Conservation (phyloP, 1,140 invertebrate genomes). For the Ceratosolen fusciceps region DNA sequence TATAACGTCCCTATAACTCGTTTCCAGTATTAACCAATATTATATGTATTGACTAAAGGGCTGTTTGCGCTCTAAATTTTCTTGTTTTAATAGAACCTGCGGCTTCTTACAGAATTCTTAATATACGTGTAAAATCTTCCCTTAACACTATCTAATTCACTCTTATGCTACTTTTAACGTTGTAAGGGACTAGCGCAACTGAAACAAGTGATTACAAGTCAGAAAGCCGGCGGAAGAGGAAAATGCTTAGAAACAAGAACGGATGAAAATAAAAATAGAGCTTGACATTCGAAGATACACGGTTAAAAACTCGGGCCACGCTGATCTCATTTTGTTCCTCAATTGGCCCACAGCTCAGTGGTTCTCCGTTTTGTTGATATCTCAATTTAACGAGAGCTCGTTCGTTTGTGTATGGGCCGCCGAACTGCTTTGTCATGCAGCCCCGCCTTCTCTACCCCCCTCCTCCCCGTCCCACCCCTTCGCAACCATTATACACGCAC, state of each 20-base stretch:
- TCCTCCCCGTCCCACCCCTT: background rate
- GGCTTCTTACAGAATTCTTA: too few relatives aligned
- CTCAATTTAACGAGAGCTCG: constrained; percentile 12
- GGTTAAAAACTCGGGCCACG: constrained; percentile 11
- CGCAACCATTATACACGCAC: background rate
- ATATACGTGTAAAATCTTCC: too few relatives aligned
- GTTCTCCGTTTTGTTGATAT: constrained; percentile 64
- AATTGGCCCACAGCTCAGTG: constrained; percentile 53
- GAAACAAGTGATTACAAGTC: too few relatives aligned
- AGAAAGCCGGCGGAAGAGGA: background rate
- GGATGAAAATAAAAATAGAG: constrained; percentile 15
- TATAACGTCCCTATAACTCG: background rate
- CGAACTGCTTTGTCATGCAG: constrained; percentile 21
- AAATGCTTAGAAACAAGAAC: background rate
- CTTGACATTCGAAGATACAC: constrained; percentile 36
- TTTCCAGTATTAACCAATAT: background rate
- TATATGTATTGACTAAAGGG: background rate
- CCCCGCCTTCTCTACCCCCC: background rate
- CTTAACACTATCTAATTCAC: too few relatives aligned
- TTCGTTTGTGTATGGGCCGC: too few relatives aligned
- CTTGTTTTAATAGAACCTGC: too few relatives aligned
- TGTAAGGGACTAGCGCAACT: too few relatives aligned
- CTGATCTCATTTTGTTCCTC: constrained; percentile 53
- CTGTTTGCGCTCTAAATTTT: too few relatives aligned
- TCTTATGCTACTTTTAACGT: too few relatives aligned